Evolutionary conservation across 2,797 vertebrate species (phyloP).

Genomic region (Labroides dimidiatus): DNA sequence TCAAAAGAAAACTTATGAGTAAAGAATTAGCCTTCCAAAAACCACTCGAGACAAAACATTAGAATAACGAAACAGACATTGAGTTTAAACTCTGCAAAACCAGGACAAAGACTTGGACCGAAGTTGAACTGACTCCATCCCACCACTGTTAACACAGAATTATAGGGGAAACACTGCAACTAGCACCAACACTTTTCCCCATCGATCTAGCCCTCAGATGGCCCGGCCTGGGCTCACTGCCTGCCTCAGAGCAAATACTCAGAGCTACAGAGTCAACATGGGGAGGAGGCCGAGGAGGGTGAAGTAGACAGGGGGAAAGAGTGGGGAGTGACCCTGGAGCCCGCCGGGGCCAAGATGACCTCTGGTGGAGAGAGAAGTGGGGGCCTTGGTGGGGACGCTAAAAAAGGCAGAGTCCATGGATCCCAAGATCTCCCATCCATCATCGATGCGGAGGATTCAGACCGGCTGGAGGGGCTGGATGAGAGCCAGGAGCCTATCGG

Average conservation of each 20-base stretch:
- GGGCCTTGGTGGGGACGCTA: constrained; percentile 78
- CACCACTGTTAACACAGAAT: constrained; percentile 74
- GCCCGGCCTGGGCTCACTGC: constrained; percentile 91
- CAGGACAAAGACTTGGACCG: constrained; percentile 57
- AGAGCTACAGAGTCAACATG: constrained; percentile 83
- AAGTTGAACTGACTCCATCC: constrained; percentile 57
- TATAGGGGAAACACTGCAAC: constrained; percentile 80
- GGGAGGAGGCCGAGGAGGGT: constrained; percentile 91
- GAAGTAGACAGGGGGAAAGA: constrained; percentile 91
- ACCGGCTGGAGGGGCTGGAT: constrained; percentile 88
- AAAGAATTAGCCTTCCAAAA: constrained; percentile 46
- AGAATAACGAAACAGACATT: constrained; percentile 16
- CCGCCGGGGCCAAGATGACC: constrained; percentile 80
- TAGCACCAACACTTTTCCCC: constrained; percentile 82
- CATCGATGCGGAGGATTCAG: constrained; percentile 82
- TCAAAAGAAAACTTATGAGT: constrained; percentile 46
- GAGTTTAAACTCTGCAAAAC: constrained; percentile 37
- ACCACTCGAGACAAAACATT: constrained; percentile 16
- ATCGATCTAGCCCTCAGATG: constrained; percentile 92
- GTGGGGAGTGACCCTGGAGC: constrained; percentile 85
- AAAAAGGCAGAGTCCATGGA: constrained; percentile 88
- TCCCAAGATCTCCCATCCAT: constrained; percentile 71
- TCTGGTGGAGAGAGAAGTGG: constrained; percentile 73
- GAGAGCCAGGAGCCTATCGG: constrained; percentile 86
- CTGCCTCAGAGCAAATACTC: constrained; percentile 94